Evolutionary conservation across 37 sponge, comb jelly and placozoan species (phyloP), one percentile per base, ranked within the genome.

Genomic region (Petrosia ficiformis): DNA sequence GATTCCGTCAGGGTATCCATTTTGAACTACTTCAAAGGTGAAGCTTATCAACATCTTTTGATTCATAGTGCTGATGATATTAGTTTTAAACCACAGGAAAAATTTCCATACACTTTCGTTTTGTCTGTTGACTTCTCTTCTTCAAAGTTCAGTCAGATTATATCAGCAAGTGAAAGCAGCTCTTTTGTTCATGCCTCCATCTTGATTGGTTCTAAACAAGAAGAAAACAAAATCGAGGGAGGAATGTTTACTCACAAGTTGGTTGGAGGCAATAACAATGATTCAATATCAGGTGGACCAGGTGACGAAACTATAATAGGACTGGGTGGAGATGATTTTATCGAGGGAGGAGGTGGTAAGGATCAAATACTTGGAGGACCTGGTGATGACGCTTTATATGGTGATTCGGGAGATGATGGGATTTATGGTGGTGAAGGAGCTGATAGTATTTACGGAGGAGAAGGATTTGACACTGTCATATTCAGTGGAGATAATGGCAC

Each of bases 281-380:
- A 77, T n/a, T 22, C 37, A 10, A 24, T 79, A 1, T 70, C 68
- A 28, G 80, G 80, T 26, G 80, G 80, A 69, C 71, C 22, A n/a
- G 81, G 81, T 25, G 44, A 57, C 38, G 61, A 80, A 41, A 36
- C 4, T 2, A 19, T 80, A 3, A 24, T 31, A 36, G 80, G 80
- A n/a, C 71, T 70, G 4, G 42, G 59, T 37, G 80, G 80, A 29
- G n/a, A 59, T 1, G 81, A 80, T 39, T 61, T 32, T 4, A 24
- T 80, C 11, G 35, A 28, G 8, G 81, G 81, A 71, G 81, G 81
- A 2, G 40, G 14, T 54, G 79, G 70, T 5, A 48, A 78, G 52
- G 79, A 78, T 48, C 19, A 14, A 32, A n/a, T 79, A 2, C 4
- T n/a, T 3, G 80, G 80, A 35, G 80, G 60, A 10, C 39, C 5